Evolutionary conservation across 2,888 invertebrate genomes (phyloP).

Genomic region (Cremastinae sp.): DNA sequence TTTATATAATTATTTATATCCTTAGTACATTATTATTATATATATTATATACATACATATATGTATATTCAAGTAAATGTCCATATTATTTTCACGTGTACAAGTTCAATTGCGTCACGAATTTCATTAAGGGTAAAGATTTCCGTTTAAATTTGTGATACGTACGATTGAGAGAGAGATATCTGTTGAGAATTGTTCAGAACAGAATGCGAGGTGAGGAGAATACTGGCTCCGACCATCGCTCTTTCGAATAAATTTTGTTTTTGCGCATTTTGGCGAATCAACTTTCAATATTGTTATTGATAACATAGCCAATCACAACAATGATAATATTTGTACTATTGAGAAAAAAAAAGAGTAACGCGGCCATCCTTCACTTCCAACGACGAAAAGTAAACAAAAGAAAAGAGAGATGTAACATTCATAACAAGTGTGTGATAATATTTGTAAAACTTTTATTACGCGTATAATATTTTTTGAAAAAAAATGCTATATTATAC

Average conservation of each 20-base stretch:
- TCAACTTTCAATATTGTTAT: slow-evolving; percentile 18
- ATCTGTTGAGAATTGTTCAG: no score
- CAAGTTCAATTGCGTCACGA: no score
- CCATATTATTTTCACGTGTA: slow-evolving; percentile 46
- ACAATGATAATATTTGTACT: slow-evolving; percentile 73
- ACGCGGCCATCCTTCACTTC: slow-evolving; percentile 72
- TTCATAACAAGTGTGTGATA: slow-evolving; percentile 79
- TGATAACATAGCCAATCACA: slow-evolving; percentile 61
- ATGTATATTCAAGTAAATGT: slow-evolving; percentile 58
- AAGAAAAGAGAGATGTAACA: slow-evolving; percentile 55
- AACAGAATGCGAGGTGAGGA: not conserved
- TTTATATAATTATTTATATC: slow-evolving; percentile 69
- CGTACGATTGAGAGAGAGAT: slow-evolving; percentile 30
- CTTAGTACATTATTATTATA: slow-evolving; percentile 63
- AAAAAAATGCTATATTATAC: slow-evolving; percentile 54
- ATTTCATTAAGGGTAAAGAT: no score
- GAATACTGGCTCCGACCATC: no score
- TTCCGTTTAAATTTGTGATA: no score
- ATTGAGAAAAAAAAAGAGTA: slow-evolving; percentile 64
- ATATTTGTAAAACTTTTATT: slow-evolving; percentile 79
- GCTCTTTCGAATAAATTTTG: no score
- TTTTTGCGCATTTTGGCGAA: no score
- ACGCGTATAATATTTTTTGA: slow-evolving; percentile 58
- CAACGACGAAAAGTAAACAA: slow-evolving; percentile 52
- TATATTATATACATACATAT: slow-evolving; percentile 61